Conservation (phyloP, 1,140 invertebrate species). For the Ceratosolen solmsi region DNA sequence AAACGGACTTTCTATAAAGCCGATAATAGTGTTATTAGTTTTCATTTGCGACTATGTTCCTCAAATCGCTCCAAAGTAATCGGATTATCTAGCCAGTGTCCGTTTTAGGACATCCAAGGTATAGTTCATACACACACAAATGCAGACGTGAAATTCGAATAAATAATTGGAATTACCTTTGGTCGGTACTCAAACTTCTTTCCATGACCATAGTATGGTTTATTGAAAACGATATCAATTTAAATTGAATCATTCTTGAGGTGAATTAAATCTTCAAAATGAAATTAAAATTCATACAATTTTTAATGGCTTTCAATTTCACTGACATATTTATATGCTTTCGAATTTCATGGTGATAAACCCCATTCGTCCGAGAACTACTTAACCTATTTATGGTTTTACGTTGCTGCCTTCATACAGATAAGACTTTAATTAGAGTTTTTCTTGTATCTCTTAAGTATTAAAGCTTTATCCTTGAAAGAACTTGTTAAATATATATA, state of each 20-base stretch:
- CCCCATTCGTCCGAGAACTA: too few species aligned
- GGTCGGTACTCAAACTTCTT: not conserved
- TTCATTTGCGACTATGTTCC: slow-evolving; percentile 57
- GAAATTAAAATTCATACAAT: not conserved
- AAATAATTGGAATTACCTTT: not conserved
- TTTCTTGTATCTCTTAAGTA: too few species aligned
- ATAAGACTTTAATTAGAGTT: too few species aligned
- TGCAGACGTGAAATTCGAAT: not conserved
- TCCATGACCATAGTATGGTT: not conserved
- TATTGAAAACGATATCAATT: not conserved
- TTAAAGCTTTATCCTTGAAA: too few species aligned
- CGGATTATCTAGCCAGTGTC: slow-evolving; percentile 1
- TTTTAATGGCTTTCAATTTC: not conserved
- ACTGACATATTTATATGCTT: not conserved
- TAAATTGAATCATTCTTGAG: not conserved
- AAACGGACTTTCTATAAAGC: slow-evolving; percentile 30
- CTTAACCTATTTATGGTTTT: too few species aligned
- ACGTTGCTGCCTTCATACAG: too few species aligned
- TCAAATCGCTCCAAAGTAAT: slow-evolving; percentile 52
- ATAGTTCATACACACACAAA: not conserved
- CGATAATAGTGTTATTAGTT: slow-evolving; percentile 48
- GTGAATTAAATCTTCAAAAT: not conserved
- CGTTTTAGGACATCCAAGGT: not conserved
- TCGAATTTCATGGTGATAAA: too few species aligned
- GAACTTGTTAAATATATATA: too few species aligned